Evolutionary conservation across 2,797 vertebrate species (phyloP).

Genomic region (Cetoscarus ocellatus): DNA sequence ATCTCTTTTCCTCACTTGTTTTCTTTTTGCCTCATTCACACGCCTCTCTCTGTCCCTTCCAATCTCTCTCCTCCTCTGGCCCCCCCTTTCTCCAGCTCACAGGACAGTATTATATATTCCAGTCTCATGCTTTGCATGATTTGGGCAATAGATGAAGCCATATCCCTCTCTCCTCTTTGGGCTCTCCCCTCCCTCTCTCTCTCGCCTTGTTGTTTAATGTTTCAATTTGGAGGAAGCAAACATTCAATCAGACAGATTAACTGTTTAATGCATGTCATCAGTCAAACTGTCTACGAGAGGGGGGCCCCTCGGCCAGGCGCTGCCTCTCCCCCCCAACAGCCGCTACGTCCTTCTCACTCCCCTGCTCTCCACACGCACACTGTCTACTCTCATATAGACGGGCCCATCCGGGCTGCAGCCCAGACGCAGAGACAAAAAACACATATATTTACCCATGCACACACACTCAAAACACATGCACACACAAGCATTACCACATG

Average conservation of each 20-base stretch:
- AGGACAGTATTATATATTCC: slow-evolving; percentile 92
- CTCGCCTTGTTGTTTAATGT: slow-evolving; percentile 98
- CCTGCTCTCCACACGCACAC: slow-evolving; percentile 79
- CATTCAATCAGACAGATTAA: slow-evolving; percentile 99
- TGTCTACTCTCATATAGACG: slow-evolving; percentile 85
- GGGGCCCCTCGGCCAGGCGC: slow-evolving; percentile 83
- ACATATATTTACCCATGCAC: slow-evolving; percentile 47
- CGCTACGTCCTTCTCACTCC: slow-evolving; percentile 82
- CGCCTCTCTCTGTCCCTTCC: slow-evolving; percentile 85
- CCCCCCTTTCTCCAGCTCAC: slow-evolving; percentile 76
- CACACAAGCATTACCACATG: slow-evolving; percentile 13
- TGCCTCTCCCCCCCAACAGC: slow-evolving; percentile 70
- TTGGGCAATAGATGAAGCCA: slow-evolving; percentile 97
- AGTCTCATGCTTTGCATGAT: slow-evolving; percentile 92
- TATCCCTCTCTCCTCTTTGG: slow-evolving; percentile 89
- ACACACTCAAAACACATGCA: slow-evolving; percentile 26
- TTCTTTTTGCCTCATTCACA: slow-evolving; percentile 77
- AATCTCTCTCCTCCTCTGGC: slow-evolving; percentile 82
- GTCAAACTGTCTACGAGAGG: slow-evolving; percentile 97
- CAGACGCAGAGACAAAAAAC: slow-evolving; percentile 61
- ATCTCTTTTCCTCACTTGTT: slow-evolving; percentile 73
- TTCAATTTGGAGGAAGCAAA: slow-evolving; percentile 99
- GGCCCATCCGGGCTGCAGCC: slow-evolving; percentile 71
- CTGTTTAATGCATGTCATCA: slow-evolving; percentile 98
- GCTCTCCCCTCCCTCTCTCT: slow-evolving; percentile 89